Evolutionary conservation across 2,888 invertebrate species (phyloP), one percentile per base, ranked within the genome.

Genomic region (Bombylius major): DNA sequence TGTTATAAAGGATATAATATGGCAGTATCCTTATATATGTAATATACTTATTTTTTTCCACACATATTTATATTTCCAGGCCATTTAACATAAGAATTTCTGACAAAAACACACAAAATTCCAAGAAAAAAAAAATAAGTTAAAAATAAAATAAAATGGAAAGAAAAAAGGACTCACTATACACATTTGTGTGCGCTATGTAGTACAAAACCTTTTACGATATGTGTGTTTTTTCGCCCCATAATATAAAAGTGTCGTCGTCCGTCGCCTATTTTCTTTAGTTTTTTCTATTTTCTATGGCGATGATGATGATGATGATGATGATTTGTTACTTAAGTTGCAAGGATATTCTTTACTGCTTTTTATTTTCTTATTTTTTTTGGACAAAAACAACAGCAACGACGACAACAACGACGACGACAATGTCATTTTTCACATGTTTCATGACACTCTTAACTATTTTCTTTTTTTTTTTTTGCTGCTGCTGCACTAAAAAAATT

Each of bases 31-130:
- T 42, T 42, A 11, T 8, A 36, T 36, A 36, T 36, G 9, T 42
- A 42, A 42, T 42, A 42, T 5, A 11, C 12, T 42, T n/a, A n/a
- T n/a, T 42, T 11, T 42, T 11, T 8, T 42, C 39, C 39, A 42
- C 51, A 56, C 53, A 56, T 56, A 57, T 57, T 53, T 54, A 57
- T 54, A 54, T 57, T 57, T 57, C 56, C 56, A 54, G 51, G 36
- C 56, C 56, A 57, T 57, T 57, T 57, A 57, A 51, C 54, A 54
- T 42, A 42, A 42, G 39, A 8, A 42, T 42, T 42, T 42, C 39
- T 42, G 39, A 42, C 39, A 42, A 42, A 42, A 42, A 42, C 39
- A 42, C 11, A 11, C 34, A 36, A 36, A 5, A 36, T 36, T 23
- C 2, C 23, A 23, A 23, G 23, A 23, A 23, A 23, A 23, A 23